Conservation (phyloP, 2,888 invertebrate species). For the Mactromeris polynyma region DNA sequence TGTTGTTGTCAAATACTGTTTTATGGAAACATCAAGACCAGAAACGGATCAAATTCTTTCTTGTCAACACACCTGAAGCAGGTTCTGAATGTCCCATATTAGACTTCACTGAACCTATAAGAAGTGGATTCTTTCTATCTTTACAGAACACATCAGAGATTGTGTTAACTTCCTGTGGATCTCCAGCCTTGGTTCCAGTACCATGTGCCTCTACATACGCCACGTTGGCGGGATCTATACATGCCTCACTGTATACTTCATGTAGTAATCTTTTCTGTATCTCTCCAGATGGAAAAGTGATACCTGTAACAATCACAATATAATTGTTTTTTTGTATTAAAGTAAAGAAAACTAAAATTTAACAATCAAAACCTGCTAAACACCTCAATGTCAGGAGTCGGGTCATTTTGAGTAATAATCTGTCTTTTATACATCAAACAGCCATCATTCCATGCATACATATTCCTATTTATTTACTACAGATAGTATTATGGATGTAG, state of each 20-base stretch:
- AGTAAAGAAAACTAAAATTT: too few relatives aligned
- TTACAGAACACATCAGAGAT: slow-evolving; percentile 91
- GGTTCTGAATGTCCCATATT: slow-evolving; percentile 99
- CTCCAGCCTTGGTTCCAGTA: slow-evolving; percentile 97
- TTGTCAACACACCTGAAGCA: slow-evolving; percentile 87
- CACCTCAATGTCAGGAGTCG: too few relatives aligned
- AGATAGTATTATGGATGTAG: too few relatives aligned
- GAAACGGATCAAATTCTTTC: not conserved
- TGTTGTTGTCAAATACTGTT: too few relatives aligned
- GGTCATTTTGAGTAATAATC: too few relatives aligned
- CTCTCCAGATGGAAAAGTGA: slow-evolving; percentile 89
- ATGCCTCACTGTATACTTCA: slow-evolving; percentile 95
- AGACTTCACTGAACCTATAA: slow-evolving; percentile 98
- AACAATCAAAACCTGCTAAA: too few relatives aligned
- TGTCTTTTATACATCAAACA: too few relatives aligned
- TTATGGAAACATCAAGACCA: too few relatives aligned
- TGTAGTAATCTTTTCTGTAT: slow-evolving; percentile 90
- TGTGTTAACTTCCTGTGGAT: slow-evolving; percentile 98
- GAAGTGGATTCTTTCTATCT: slow-evolving; percentile 90
- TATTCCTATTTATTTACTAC: too few relatives aligned
- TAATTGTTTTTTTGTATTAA: too few relatives aligned
- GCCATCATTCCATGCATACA: too few relatives aligned
- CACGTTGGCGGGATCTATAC: slow-evolving; percentile 94
- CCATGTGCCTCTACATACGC: slow-evolving; percentile 99
- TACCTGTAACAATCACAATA: slow-evolving; percentile 80